phyloP scores from a whole-genome alignment of 2,113 vertebrate species.

The Lagopus muta region DNA sequence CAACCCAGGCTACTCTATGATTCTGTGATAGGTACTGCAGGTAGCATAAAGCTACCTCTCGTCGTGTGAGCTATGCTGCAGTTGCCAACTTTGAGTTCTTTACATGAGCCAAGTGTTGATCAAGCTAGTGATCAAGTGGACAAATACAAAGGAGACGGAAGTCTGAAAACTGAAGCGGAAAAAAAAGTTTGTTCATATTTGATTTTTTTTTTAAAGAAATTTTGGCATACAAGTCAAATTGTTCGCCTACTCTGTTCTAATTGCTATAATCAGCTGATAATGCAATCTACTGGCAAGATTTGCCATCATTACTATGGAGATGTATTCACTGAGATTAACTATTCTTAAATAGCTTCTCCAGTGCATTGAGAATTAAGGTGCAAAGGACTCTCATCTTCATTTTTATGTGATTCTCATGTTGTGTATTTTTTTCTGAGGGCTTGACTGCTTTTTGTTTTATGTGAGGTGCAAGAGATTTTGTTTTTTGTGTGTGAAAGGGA shows the following conservation, averaged over 20 bases:
- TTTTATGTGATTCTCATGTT: neutral
- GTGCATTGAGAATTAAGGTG: neutral
- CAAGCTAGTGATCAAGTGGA: neutral
- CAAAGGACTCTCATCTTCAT: neutral
- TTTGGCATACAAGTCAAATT: neutral
- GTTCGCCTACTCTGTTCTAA: neutral
- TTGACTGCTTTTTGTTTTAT: neutral
- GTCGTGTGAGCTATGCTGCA: neutral
- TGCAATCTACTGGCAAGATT: neutral
- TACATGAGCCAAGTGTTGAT: neutral
- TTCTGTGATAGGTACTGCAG: neutral
- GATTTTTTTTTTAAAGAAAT: neutral
- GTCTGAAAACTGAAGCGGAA: neutral
- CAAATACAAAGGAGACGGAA: neutral
- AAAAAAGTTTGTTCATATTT: neutral
- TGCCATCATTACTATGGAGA: slow-evolving; percentile 36
- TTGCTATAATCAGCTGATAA: slow-evolving; percentile 37
- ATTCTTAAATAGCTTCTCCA: slow-evolving; percentile 12
- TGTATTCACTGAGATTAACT: slow-evolving; percentile 19
- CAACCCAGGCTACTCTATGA: no score
- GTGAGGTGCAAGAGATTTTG: neutral
- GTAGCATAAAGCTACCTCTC: neutral
- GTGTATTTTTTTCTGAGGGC: neutral
- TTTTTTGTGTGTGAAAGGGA: neutral
- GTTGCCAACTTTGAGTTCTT: neutral